phyloP scores from a whole-genome alignment of 2,113 vertebrate species.

The Vulpes lagopus region DNA sequence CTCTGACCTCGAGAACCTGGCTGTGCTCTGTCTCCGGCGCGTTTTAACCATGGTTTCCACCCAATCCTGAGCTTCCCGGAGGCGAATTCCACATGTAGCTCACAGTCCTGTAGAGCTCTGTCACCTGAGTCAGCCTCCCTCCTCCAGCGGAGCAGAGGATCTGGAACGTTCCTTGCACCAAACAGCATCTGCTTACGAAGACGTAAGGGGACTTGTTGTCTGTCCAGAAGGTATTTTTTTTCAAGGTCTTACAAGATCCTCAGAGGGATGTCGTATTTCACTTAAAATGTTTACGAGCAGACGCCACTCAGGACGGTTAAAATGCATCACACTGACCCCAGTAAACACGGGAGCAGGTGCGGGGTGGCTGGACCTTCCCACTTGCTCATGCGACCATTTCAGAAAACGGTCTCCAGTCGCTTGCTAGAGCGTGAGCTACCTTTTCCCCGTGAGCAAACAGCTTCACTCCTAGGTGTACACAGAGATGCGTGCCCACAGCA shows the following conservation, averaged over 20 bases:
- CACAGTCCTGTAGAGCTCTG: too few species aligned
- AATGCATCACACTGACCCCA: not conserved
- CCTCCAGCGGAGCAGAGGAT: too few species aligned
- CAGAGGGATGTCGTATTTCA: not conserved
- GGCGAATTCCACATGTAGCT: not conserved
- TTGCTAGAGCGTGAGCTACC: not conserved
- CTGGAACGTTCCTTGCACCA: not conserved
- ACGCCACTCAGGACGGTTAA: not conserved
- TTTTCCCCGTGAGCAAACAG: too few species aligned
- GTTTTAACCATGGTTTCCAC: not conserved
- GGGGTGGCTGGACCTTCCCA: too few species aligned
- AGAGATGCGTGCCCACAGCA: too few species aligned
- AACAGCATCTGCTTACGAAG: not conserved
- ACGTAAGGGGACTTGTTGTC: not conserved
- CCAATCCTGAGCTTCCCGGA: not conserved
- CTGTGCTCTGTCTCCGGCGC: too few species aligned
- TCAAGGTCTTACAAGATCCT: not conserved
- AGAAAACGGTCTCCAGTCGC: not conserved
- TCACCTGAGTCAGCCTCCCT: not conserved
- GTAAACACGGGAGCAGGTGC: not conserved
- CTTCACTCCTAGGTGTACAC: not conserved
- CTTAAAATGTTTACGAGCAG: not conserved
- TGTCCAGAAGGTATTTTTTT: not conserved
- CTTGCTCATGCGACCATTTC: fast-evolving
- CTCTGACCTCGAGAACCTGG: not conserved